Conservation (phyloP, 2,888 invertebrate genomes). For the Amaurobius ferox region DNA sequence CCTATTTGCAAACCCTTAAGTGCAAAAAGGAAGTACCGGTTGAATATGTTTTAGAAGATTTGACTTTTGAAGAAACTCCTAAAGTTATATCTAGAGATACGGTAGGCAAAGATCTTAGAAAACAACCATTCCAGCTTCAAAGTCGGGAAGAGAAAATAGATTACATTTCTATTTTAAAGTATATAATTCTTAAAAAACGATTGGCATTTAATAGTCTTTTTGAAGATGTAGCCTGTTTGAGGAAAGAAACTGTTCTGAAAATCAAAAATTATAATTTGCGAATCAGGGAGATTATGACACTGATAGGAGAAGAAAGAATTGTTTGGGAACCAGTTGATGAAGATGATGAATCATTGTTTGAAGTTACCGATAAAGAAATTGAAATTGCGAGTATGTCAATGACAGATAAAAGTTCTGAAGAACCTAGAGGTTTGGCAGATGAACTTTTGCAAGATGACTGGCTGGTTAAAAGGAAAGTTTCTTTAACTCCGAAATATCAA, state of each 20-base stretch:
- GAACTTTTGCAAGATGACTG: slow-evolving; percentile 36
- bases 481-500: neutral
- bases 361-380: slow-evolving; percentile 27
- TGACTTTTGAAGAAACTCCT: neutral
- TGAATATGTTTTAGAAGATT: neutral
- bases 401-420: neutral
- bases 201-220: slow-evolving; percentile 27
- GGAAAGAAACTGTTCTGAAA: neutral
- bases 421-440: slow-evolving; percentile 21
- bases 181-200: slow-evolving; percentile 34
- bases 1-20: neutral
- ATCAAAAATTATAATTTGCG: neutral
- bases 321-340: slow-evolving; percentile 12
- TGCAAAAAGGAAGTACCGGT: neutral
- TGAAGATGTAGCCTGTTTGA: slow-evolving; percentile 9
- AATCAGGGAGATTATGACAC: neutral
- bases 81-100: neutral
- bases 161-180: slow-evolving; percentile 36
- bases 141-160: slow-evolving; percentile 32
- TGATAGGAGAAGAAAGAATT: slow-evolving; percentile 11
- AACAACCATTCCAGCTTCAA: slow-evolving; percentile 25
- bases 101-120: neutral
- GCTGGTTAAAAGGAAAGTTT: slow-evolving; percentile 5
- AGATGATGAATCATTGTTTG: neutral
- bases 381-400: neutral